Percentiles rank a stretch among this genome's conserved stretches.
phyloP scores from a whole-genome alignment of 2,113 vertebrate species.

The Emydocephalus ijimae region DNA sequence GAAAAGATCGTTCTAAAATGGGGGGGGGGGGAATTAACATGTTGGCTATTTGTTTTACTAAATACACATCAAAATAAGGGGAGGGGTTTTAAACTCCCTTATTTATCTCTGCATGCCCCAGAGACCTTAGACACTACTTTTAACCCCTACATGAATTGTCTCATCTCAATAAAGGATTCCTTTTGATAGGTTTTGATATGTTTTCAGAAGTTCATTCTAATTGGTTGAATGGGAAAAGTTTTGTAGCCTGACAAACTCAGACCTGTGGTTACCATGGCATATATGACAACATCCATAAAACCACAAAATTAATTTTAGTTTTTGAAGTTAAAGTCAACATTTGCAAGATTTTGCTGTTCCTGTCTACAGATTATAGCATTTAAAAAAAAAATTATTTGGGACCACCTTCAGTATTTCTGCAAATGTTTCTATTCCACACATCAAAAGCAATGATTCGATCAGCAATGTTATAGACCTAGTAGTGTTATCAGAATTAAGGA shows the following conservation, averaged over 20 bases:
- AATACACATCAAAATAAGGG: too few species aligned
- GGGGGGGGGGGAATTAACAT: too few species aligned
- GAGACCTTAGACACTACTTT: too few species aligned
- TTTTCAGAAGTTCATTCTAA: too few species aligned
- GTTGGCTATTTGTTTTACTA: too few species aligned
- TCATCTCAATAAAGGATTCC: too few species aligned
- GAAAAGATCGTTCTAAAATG: too few species aligned
- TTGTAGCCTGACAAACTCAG: not conserved
- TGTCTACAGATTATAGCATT: not conserved
- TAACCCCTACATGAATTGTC: too few species aligned
- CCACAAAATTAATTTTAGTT: not conserved
- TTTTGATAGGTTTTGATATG: too few species aligned
- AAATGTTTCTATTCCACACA: not conserved
- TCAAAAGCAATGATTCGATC: not conserved
- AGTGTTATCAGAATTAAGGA: not conserved
- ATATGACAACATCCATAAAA: not conserved
- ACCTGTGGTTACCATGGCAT: not conserved
- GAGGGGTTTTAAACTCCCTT: too few species aligned
- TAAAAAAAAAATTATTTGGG: not conserved
- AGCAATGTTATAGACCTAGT: not conserved
- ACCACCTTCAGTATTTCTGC: not conserved
- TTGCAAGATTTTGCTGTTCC: not conserved
- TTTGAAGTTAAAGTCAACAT: not conserved
- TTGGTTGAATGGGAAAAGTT: too few species aligned
- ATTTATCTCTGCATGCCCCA: too few species aligned